Percentiles rank a stretch among this genome's conserved stretches.
Conservation (phyloP, 2,113 vertebrate species). For the Apteryx mantelli region DNA sequence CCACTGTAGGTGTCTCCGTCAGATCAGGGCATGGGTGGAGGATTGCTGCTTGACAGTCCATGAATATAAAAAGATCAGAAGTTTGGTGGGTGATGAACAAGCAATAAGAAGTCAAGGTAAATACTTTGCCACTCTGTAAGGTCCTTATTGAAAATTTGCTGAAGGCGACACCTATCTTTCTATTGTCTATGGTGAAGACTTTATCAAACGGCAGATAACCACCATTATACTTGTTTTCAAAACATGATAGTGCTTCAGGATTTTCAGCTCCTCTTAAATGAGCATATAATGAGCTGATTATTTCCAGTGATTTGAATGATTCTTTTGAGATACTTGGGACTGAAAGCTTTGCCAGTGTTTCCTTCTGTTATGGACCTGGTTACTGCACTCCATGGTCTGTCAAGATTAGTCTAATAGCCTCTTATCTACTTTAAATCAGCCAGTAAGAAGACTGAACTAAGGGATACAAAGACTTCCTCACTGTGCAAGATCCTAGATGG, state of each 20-base stretch:
- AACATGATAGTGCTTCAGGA: not conserved
- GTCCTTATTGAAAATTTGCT: not conserved
- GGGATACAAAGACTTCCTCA: not conserved
- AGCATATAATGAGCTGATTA: not conserved
- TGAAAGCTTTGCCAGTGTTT: not conserved
- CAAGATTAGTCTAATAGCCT: not conserved
- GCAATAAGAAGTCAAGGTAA: not conserved
- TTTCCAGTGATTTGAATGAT: not conserved
- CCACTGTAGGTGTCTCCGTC: not conserved
- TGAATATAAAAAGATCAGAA: not conserved
- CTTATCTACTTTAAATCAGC: not conserved
- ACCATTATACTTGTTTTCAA: not conserved
- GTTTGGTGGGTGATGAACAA: not conserved
- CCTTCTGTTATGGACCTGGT: not conserved
- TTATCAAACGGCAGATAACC: not conserved
- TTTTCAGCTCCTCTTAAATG: not conserved
- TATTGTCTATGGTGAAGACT: not conserved
- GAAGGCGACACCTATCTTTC: not conserved
- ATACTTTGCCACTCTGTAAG: not conserved
- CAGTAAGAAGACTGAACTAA: not conserved
- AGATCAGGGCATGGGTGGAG: not conserved
- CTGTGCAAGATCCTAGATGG: accelerated
- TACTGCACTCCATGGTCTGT: not conserved
- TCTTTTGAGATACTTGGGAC: not conserved
- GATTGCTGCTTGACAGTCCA: not conserved